Base-by-base conservation (phyloP, 2,113 vertebrate species). In the Myotis yumanensis region DNA sequence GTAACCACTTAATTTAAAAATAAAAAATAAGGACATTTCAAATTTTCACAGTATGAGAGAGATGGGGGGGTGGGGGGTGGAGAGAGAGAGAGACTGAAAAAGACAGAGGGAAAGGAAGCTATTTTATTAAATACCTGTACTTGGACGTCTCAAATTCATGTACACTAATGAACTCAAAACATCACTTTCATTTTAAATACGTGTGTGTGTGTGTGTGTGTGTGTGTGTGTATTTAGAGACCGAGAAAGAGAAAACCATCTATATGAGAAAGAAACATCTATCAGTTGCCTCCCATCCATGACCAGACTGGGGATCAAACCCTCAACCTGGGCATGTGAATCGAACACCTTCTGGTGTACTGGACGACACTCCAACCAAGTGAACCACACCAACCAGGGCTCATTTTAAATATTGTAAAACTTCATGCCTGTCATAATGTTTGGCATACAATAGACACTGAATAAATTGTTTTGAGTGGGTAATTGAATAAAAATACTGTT, bases 21-120 rank as follows among this genome's bases (percentile, higher is more conserved):
- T 7, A 20, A 7, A 72, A 81, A 89, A 77, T 32, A 62, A 59
- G 8, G 11, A 48, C 15, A 71, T 46, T 76, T 4, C 35, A 89
- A 92, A 95, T 96, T 40, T 86, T 96, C 88, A 95, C 73, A 84
- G 81, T 88, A 43, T 51, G 30, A 79, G 4, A 68, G 5, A 93
- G 14, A 51, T 15, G 11, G 46, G 46, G 46, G 2, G 1, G 64
- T 30, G n/a, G n/a, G 10, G 43, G 9, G 64, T 30, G 25, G 8
- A 25, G 57, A 59, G 57, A 59, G 6, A 18, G 72, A 30, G 16
- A 89, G 15, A 43, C 3, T 89, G 14, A 89, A 14, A 46, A 48
- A 32, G 32, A 87, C 10, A 4, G 37, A 11, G 22, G 35, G n/a
- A 37, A 73, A 73, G 48, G 11, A 35, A 54, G 20, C 20, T 30